phyloP scores from a whole-genome alignment of 37 sponge, comb jelly and placozoan genomes.

The Aphrocallistes beatrix region DNA sequence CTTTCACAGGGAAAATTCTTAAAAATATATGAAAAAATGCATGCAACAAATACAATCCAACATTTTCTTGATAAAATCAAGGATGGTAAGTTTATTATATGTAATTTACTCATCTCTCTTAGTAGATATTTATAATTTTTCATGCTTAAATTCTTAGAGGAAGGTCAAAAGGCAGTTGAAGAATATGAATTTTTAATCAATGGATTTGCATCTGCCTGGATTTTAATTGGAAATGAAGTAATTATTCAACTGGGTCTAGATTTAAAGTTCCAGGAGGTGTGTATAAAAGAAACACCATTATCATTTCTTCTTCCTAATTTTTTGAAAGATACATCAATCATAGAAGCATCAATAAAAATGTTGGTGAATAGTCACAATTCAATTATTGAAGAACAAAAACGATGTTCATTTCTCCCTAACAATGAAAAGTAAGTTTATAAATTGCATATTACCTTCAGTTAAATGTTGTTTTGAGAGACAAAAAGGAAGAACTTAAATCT shows the following conservation, averaged over 20 bases:
- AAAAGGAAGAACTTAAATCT: too few species aligned
- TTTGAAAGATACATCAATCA: not conserved
- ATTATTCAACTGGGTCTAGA: not conserved
- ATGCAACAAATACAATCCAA: not conserved
- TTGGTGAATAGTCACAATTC: not conserved
- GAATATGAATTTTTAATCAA: not conserved
- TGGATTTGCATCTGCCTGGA: not conserved
- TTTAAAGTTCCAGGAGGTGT: not conserved
- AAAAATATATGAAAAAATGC: too few species aligned
- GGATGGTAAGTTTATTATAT: not conserved
- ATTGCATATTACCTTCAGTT: too few species aligned
- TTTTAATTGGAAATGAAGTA: not conserved
- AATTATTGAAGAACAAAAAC: not conserved
- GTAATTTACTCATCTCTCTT: not conserved
- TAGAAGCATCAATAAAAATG: not conserved
- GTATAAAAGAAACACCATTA: not conserved
- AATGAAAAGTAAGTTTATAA: not conserved
- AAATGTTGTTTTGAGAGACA: too few species aligned
- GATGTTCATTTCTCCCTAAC: not conserved
- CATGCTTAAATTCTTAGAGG: not conserved
- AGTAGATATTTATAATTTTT: not conserved
- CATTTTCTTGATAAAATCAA: not conserved
- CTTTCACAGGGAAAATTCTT: too few species aligned
- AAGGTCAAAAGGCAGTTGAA: not conserved
- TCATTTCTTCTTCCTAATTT: not conserved